Percentiles rank a stretch among this genome's conserved stretches.
phyloP scores from a whole-genome alignment of 2,113 vertebrate genomes.

The Hyperoodon ampullatus region DNA sequence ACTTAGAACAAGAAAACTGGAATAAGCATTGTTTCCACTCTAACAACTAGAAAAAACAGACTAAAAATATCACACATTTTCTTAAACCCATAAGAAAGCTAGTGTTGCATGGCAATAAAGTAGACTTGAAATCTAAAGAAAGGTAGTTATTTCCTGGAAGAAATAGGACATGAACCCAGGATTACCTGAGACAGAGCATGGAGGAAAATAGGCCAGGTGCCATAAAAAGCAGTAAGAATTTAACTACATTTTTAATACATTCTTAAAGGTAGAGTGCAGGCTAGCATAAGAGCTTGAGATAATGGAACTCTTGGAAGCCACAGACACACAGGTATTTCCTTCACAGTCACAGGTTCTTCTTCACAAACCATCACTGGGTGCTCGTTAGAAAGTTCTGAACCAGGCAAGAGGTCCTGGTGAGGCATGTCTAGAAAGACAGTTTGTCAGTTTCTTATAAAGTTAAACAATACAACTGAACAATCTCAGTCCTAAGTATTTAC shows the following conservation, averaged over 20 bases:
- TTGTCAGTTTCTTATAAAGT: not conserved
- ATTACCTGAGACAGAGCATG: not conserved
- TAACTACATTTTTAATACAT: not conserved
- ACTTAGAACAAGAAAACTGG: not conserved
- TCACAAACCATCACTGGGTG: rapidly evolving
- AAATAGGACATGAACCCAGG: rapidly evolving
- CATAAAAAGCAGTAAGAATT: not conserved
- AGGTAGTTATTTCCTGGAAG: not conserved
- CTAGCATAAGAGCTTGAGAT: not conserved
- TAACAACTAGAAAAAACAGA: not conserved
- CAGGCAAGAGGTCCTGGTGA: not conserved
- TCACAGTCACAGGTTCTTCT: not conserved
- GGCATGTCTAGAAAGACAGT: not conserved
- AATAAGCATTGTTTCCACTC: not conserved
- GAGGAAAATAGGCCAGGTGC: not conserved
- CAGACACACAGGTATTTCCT: not conserved
- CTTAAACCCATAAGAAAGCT: not conserved
- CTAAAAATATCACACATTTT: not conserved
- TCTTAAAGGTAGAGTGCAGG: not conserved
- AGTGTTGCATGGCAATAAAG: rapidly evolving
- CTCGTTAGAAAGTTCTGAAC: rapidly evolving
- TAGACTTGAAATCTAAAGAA: not conserved
- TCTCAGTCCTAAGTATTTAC: not conserved
- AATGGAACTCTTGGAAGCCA: no score
- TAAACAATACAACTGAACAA: not conserved